Evolutionary conservation across 2,113 vertebrate genomes (phyloP).

Genomic region (Rattus norvegicus): GRCr8 NC_086023.1:139930501-139931000

Average conservation of each 20-base stretch:
- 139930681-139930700: constrained; percentile 23
- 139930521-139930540: neutral
- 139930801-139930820: neutral
- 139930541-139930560: constrained; percentile 38
- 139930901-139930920: constrained; percentile 99
- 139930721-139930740: neutral
- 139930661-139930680: constrained; percentile 33
- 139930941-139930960: constrained; percentile 96
- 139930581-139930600: constrained; percentile 22
- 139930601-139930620: neutral
- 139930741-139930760: neutral
- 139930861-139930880: constrained; percentile 96
- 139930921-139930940: constrained; percentile 99
- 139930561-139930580: constrained; percentile 1
- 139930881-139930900: constrained; percentile 97
- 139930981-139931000: constrained; percentile 96
- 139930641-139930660: constrained; percentile 34
- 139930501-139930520: constrained; percentile 38
- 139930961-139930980: constrained; percentile 98
- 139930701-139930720: constrained; percentile 49
- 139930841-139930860: constrained; percentile 37
- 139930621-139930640: constrained; percentile 27
- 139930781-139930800: neutral
- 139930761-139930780: neutral
- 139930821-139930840: neutral